Evolutionary conservation across 2,888 invertebrate species (phyloP).

Genomic region (Sminthurinus aureus): DNA sequence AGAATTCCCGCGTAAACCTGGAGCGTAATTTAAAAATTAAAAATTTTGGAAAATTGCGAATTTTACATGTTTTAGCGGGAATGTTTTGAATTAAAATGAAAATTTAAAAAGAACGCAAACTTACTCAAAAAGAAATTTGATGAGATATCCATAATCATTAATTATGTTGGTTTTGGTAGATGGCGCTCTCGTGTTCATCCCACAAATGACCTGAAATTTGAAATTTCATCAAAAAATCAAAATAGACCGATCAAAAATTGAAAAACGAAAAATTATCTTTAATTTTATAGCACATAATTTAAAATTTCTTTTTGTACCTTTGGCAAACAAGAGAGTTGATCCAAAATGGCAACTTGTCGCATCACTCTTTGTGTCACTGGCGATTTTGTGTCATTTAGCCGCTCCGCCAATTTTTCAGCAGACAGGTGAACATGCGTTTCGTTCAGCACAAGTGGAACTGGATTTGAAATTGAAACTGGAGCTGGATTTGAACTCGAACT

Average conservation of each 20-base stretch:
- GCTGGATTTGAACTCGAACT: too few relatives aligned
- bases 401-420: constrained; percentile 30
- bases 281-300: too few relatives aligned
- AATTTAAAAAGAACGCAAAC: too few relatives aligned
- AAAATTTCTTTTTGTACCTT: too few relatives aligned
- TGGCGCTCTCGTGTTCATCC: constrained; percentile 69
- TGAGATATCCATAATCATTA: constrained; percentile 56
- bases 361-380: constrained; percentile 43
- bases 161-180: constrained; percentile 47
- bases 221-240: too few relatives aligned
- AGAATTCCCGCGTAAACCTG: too few relatives aligned
- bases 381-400: constrained; percentile 21
- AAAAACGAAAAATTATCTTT: too few relatives aligned
- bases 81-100: too few relatives aligned
- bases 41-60: not conserved
- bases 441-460: too few relatives aligned
- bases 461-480: too few relatives aligned
- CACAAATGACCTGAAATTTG: constrained; percentile 73
- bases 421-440: constrained; percentile 41
- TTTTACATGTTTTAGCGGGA: too few relatives aligned
- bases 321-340: constrained; percentile 66
- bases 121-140: constrained; percentile 55
- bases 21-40: not conserved
- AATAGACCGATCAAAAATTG: too few relatives aligned
- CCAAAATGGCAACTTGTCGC: constrained; percentile 52